phyloP scores from a whole-genome alignment of 35 echinoderm and acorn worm genomes.

The Lytechinus pictus region DNA sequence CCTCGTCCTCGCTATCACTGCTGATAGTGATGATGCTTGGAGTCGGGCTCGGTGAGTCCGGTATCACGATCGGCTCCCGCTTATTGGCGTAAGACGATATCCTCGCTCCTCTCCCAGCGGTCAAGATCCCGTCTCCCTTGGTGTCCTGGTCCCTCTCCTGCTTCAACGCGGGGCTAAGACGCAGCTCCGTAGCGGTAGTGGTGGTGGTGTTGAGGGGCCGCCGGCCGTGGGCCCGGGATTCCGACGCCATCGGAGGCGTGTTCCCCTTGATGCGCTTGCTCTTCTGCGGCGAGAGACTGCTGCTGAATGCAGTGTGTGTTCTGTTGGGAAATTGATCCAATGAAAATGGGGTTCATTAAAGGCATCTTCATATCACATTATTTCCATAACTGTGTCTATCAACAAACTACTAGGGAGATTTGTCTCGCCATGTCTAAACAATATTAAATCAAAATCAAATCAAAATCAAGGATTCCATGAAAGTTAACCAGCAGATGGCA shows the following conservation, averaged over 20 bases:
- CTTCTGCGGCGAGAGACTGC: slow-evolving; percentile 98
- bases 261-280: slow-evolving; percentile 86
- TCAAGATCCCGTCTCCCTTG: neutral
- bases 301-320: slow-evolving; percentile 85
- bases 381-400: too few species aligned
- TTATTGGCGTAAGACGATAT: slow-evolving; percentile 74
- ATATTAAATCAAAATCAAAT: too few species aligned
- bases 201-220: slow-evolving; percentile 33
- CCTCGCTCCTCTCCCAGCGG: slow-evolving; percentile 21
- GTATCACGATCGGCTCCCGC: slow-evolving; percentile 94
- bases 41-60: slow-evolving; percentile 86
- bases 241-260: slow-evolving; percentile 64
- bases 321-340: slow-evolving; percentile 55
- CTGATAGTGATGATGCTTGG: slow-evolving; percentile 97
- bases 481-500: too few species aligned
- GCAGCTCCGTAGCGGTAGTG: neutral
- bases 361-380: too few species aligned
- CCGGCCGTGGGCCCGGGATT: neutral
- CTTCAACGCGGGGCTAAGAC: slow-evolving; percentile 44
- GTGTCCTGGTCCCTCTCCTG: slow-evolving; percentile 52
- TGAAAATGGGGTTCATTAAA: too few species aligned
- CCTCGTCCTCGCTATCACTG: slow-evolving; percentile 93
- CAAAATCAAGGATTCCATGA: too few species aligned
- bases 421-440: too few species aligned
- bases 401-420: too few species aligned